phyloP scores from a whole-genome alignment of 2,888 invertebrate species.

The Schizotus pectinicornis region DNA sequence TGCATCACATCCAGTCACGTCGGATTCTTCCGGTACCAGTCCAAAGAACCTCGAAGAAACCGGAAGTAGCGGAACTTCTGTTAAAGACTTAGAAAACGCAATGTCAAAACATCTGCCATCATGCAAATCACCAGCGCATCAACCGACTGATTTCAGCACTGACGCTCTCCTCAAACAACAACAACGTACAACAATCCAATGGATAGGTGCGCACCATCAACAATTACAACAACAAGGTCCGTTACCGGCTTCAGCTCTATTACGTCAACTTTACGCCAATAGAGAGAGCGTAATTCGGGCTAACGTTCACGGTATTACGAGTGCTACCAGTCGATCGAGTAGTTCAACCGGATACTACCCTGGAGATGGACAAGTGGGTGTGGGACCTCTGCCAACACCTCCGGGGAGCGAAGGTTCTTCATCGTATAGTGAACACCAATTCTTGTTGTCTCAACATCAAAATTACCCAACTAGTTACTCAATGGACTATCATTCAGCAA shows the following conservation, averaged over 20 bases:
- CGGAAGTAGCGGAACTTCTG: slow-evolving; percentile 64
- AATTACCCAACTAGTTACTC: slow-evolving; percentile 68
- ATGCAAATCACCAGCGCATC: slow-evolving; percentile 66
- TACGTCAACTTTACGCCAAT: slow-evolving; percentile 90
- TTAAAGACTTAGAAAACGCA: slow-evolving; percentile 92
- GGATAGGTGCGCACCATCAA: slow-evolving; percentile 86
- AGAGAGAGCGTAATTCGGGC: slow-evolving; percentile 95
- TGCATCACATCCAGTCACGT: slow-evolving; percentile 59
- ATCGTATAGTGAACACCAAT: slow-evolving; percentile 73
- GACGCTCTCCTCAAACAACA: slow-evolving; percentile 84
- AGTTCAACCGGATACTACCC: slow-evolving; percentile 57
- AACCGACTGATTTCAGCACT: slow-evolving; percentile 87
- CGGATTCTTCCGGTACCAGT: slow-evolving; percentile 54
- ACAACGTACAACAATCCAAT: slow-evolving; percentile 86
- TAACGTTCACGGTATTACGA: slow-evolving; percentile 70
- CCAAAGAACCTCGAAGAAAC: slow-evolving; percentile 60
- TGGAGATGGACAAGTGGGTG: slow-evolving; percentile 69
- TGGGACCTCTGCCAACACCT: slow-evolving; percentile 84
- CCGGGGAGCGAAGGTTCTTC: slow-evolving; percentile 85
- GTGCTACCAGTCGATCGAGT: slow-evolving; percentile 53
- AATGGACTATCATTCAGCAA: slow-evolving; percentile 89
- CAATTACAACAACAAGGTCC: slow-evolving; percentile 64
- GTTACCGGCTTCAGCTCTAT: slow-evolving; percentile 86
- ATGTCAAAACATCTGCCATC: slow-evolving; percentile 93
- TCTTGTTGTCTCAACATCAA: slow-evolving; percentile 63